Evolutionary conservation across 2,797 vertebrate species (phyloP).

Genomic region (Tiaroga cobitis): DNA sequence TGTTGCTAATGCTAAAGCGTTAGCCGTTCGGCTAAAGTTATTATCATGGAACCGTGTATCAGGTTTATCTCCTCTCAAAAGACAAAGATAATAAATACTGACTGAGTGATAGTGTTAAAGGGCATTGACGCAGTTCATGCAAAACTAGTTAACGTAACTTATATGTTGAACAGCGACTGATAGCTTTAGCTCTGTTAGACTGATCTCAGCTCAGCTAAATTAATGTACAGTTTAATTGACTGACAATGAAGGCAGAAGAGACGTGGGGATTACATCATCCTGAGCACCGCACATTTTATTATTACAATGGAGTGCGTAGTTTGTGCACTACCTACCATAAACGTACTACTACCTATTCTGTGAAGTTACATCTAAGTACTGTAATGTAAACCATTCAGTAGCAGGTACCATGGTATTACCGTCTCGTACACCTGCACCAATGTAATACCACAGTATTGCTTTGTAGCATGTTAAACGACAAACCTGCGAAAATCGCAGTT

Average conservation of each 20-base stretch:
- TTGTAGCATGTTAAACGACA: neutral
- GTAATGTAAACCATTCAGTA: neutral
- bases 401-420: neutral
- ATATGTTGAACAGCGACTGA: neutral
- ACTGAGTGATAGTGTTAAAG: neutral
- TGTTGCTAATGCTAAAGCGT: slow-evolving; percentile 46
- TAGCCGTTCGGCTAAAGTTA: slow-evolving; percentile 44
- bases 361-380: neutral
- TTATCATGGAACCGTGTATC: slow-evolving; percentile 24
- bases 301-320: neutral
- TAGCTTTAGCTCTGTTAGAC: slow-evolving; percentile 14
- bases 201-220: neutral
- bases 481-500: neutral
- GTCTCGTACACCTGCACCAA: neutral
- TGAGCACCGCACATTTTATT: neutral
- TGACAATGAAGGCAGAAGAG: neutral
- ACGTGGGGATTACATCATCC: neutral
- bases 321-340: neutral
- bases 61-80: slow-evolving; percentile 3
- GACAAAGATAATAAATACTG: neutral
- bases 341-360: neutral
- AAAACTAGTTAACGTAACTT: neutral
- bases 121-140: neutral
- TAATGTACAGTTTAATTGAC: neutral
- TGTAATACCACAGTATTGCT: neutral